These are phyloP conservation scores for Allolobophora icterica DNA, from an alignment of 2,888 invertebrate genomes.

Conservation along the genomic window DNA sequence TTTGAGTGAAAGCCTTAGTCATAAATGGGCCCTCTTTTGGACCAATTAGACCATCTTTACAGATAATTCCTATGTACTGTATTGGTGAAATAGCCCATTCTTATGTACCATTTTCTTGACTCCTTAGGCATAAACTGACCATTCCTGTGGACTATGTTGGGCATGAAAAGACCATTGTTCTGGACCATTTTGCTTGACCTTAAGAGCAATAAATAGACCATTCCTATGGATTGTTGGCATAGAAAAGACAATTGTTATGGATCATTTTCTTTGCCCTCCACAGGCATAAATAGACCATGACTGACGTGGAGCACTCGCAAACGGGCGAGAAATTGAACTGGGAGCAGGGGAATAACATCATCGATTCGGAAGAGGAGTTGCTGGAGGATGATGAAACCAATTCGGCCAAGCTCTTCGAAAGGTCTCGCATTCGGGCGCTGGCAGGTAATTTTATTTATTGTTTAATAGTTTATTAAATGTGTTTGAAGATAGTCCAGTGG, in stretches of 20 bases:
- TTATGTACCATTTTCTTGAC: not conserved
- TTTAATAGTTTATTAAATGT: not conserved
- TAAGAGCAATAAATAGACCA: not conserved
- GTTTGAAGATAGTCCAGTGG: not conserved
- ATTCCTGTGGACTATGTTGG: not conserved
- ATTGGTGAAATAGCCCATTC: not conserved
- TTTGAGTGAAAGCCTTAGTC: too few relatives aligned
- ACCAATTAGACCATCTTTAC: too few relatives aligned
- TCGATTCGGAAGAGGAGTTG: conserved; percentile 73
- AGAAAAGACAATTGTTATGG: not conserved
- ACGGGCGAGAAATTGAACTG: conserved; percentile 37
- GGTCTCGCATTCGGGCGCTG: conserved; percentile 97
- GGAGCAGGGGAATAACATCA: conserved; percentile 75
- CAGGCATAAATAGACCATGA: conserved; percentile 33
- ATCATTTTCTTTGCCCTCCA: not conserved
- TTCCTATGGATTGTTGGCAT: not conserved
- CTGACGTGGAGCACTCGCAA: conserved; percentile 34
- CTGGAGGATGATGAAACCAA: conserved; percentile 96
- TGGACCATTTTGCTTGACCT: too few relatives aligned
- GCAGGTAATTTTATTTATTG: conserved; percentile 75
- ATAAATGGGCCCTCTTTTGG: too few relatives aligned
- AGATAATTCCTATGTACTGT: too few relatives aligned
- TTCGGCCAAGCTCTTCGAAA: conserved; percentile 96
- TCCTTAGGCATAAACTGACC: not conserved
- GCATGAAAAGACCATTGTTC: too few relatives aligned